Percentiles rank a stretch among this genome's conserved stretches.
These are phyloP conservation scores for Thymallus thymallus DNA, from an alignment of 2,113 vertebrate species.

Conservation along the genomic window DNA sequence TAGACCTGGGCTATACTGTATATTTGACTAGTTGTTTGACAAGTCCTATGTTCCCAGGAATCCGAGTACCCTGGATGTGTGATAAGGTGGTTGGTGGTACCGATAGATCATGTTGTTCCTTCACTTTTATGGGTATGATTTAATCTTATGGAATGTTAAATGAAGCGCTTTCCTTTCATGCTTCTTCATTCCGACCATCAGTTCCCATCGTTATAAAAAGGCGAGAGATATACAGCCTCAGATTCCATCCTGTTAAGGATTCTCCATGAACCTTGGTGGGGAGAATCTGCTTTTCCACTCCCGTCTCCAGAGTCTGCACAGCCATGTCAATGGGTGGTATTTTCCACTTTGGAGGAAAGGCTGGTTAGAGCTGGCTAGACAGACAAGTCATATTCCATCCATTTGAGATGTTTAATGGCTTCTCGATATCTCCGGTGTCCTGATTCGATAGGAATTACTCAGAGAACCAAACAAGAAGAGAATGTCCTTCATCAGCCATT, in stretches of 20 bases:
- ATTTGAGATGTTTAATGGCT: too few relatives aligned
- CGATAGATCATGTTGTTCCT: constrained; percentile 27
- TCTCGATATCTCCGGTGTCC: too few relatives aligned
- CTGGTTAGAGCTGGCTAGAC: background rate
- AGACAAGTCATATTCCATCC: too few relatives aligned
- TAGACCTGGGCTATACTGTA: too few relatives aligned
- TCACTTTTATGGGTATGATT: constrained; percentile 49
- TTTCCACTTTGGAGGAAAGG: constrained; percentile 26
- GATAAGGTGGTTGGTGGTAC: constrained; percentile 44
- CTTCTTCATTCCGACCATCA: background rate
- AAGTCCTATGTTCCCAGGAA: too few relatives aligned
- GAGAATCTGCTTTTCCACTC: constrained; percentile 18
- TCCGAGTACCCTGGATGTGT: constrained; percentile 30
- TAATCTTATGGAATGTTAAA: constrained; percentile 25
- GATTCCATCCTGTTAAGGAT: background rate
- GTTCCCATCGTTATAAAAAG: background rate
- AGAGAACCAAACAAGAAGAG: too few relatives aligned
- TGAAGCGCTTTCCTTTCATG: background rate
- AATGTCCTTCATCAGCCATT: too few relatives aligned
- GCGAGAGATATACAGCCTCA: too few relatives aligned
- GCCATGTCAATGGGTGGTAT: constrained; percentile 12
- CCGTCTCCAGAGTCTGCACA: background rate
- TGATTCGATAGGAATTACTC: too few relatives aligned
- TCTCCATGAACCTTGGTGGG: constrained; percentile 20
- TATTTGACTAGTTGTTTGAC: too few relatives aligned